Percentiles rank a stretch among this genome's conserved stretches.
Conservation (phyloP, 2,888 invertebrate species). For the Limnephilus auricula region DNA sequence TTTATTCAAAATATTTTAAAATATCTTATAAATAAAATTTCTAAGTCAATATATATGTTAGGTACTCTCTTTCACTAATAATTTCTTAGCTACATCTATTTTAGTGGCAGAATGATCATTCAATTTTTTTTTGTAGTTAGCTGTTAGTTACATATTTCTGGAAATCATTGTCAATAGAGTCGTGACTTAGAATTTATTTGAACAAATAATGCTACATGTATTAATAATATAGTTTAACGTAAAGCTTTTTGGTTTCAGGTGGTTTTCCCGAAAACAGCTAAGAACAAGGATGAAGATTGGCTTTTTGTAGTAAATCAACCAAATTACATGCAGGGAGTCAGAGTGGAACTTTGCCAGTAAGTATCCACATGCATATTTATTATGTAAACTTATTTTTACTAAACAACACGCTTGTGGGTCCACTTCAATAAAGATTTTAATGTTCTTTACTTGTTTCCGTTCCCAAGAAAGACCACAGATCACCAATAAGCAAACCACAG, state of each 20-base stretch:
- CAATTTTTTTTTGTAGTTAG: too few relatives aligned
- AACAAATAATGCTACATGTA: neutral
- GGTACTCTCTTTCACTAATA: too few relatives aligned
- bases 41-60: too few relatives aligned
- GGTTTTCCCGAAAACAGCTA: conserved; percentile 80
- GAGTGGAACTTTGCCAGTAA: conserved; percentile 86
- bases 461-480: too few relatives aligned
- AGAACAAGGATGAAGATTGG: conserved; percentile 82
- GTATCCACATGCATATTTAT: conserved; percentile 69
- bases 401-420: neutral
- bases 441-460: too few relatives aligned
- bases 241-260: conserved; percentile 70
- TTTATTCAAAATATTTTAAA: neutral
- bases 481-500: too few relatives aligned
- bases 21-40: neutral
- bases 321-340: conserved; percentile 83
- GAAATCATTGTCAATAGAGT: neutral
- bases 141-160: too few relatives aligned
- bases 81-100: too few relatives aligned
- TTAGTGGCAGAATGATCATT: too few relatives aligned
- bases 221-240: neutral
- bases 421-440: neutral
- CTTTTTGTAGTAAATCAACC: conserved; percentile 83
- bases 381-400: neutral
- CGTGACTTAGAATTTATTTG: neutral